Base-by-base conservation (phyloP, 2,888 invertebrate species). In the Spilarctia lutea region DNA sequence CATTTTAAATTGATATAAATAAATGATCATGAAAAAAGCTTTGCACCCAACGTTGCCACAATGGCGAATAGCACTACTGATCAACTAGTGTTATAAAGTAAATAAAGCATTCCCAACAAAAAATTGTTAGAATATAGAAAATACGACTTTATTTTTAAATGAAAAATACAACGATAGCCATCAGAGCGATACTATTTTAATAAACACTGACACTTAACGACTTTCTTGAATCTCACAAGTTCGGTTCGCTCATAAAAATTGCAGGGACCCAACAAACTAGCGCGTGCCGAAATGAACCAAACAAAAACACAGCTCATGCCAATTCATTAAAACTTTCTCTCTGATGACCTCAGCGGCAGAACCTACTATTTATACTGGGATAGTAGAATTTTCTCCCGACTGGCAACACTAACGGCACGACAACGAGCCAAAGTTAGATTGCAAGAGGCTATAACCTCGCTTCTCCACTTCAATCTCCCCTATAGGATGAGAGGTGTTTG, bases 351-450 rank as follows among this genome's bases (percentile, higher is more conserved):
- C 83, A 79, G 79, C 83, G 78, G 86, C 83, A 83, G 82, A 87
- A 86, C 83, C 88, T 87, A 86, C 88, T 90, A 91, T 91, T 91
- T 90, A 88, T 88, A 84, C 87, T 84, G 84, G 85, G 87, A 84
- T 86, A 81, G 85, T 85, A 85, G 84, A 86, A 85, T 85, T 86
- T 84, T 78, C 81, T 83, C 83, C 67, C 79, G 81, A 85, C 88
- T 89, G 90, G 90, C 90, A 90, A 87, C 91, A 91, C 90, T 91
- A 89, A 91, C 89, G 88, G 86, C 81, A 86, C 89, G 91, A 88
- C 90, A 93, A 94, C 92, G 94, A 91, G 90, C 91, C 89, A 91
- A 85, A 94, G 89, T 94, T 94, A 93, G 94, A 94, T 93, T 94
- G 93, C 90, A 85, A 86, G 89, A 83, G 87, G 85, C 88, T 83